phyloP scores from a whole-genome alignment of 1,140 invertebrate species.

The Cherax destructor region DNA sequence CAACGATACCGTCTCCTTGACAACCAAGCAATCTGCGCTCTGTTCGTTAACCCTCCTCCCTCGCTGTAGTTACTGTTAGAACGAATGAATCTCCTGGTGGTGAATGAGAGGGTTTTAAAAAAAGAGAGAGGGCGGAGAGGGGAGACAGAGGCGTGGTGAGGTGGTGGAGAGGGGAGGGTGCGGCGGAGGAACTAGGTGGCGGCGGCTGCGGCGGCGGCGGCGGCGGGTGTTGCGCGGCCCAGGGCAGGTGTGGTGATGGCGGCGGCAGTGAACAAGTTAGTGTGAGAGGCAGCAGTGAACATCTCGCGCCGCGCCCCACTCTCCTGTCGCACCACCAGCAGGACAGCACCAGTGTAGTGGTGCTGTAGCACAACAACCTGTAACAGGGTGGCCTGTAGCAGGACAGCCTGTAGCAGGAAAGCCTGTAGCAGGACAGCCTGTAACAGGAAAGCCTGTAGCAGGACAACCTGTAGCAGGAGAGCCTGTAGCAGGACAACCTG shows the following conservation, averaged over 20 bases:
- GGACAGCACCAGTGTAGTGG: background rate
- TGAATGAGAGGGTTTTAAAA: background rate
- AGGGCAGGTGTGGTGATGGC: slow-evolving; percentile 49
- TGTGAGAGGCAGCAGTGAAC: slow-evolving; percentile 50
- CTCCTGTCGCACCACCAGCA: background rate
- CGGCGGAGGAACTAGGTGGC: slow-evolving; percentile 9
- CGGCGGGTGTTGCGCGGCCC: background rate
- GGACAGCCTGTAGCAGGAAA: too few relatives aligned
- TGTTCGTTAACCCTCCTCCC: background rate
- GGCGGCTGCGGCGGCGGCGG: background rate
- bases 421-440: too few relatives aligned
- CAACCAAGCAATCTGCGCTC: slow-evolving; percentile 31
- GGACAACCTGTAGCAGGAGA: too few relatives aligned
- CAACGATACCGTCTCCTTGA: slow-evolving; percentile 37
- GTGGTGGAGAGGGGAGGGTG: background rate
- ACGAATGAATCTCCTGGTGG: background rate
- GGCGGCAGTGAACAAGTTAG: slow-evolving; percentile 19
- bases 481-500: too few relatives aligned
- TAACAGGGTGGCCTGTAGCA: too few relatives aligned
- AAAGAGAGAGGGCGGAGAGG: background rate
- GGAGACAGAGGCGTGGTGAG: background rate
- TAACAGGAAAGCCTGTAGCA: too few relatives aligned
- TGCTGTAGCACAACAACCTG: too few relatives aligned
- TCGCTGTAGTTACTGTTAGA: background rate
- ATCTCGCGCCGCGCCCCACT: background rate